Percentiles rank a stretch among this genome's conserved stretches.
These are phyloP conservation scores for Pampusana beccarii DNA, from an alignment of 2,113 vertebrate genomes.

Conservation along the genomic window DNA sequence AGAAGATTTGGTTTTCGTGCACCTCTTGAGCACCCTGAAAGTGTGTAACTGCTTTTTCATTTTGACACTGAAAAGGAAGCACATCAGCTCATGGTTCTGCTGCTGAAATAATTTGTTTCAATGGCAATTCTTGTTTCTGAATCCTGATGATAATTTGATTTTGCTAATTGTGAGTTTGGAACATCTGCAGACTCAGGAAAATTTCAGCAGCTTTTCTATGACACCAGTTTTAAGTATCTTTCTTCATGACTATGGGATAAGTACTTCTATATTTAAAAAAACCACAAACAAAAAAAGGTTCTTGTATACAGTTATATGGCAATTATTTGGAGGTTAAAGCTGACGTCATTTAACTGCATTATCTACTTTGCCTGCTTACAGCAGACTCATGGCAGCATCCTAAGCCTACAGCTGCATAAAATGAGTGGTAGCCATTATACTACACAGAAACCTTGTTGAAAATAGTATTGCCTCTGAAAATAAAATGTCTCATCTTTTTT, in stretches of 20 bases:
- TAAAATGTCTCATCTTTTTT: neutral
- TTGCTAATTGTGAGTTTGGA: neutral
- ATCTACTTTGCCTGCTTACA: neutral
- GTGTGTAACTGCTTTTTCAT: neutral
- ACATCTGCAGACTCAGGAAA: neutral
- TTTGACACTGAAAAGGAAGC: conserved; percentile 8
- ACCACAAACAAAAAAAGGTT: neutral
- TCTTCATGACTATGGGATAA: neutral
- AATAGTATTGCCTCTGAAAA: neutral
- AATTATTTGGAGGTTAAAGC: neutral
- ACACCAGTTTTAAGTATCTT: neutral
- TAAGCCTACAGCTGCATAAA: neutral
- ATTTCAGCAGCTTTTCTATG: neutral
- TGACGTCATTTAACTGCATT: neutral
- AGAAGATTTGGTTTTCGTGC: neutral
- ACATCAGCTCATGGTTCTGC: neutral
- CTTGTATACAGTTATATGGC: neutral
- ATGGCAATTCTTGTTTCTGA: neutral
- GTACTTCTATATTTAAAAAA: neutral
- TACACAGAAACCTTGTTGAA: neutral
- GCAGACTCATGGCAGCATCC: neutral
- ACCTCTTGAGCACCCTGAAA: neutral
- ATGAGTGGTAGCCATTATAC: neutral
- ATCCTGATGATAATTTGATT: neutral
- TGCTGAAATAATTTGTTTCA: neutral